Base-by-base conservation (phyloP, 2,888 invertebrate genomes). In the Caenorhabditis angaria region DNA sequence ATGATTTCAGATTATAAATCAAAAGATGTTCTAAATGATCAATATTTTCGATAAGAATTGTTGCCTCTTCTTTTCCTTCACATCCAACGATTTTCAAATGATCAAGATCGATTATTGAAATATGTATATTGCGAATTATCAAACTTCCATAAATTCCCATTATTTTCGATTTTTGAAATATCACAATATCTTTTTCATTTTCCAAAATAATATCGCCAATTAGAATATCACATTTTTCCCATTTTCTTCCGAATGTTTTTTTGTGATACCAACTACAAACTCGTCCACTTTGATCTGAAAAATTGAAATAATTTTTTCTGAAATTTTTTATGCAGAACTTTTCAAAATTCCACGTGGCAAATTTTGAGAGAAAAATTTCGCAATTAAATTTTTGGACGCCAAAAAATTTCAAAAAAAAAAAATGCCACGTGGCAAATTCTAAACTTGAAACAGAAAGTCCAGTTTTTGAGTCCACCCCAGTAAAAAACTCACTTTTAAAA, bases 121-220 rank as follows among this genome's bases (percentile, higher is more conserved):
- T 10, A n/a, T 10, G 12, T 28, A 32, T 4, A 32, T 56, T 56
- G 3, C 12, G 18, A 32, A 56, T 20, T 4, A 22, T 32, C 14
- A 56, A 28, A 32, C n/a, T 32, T 8, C 55, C 55, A 28, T 56
- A 4, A 56, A 56, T 56, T 32, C 2, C 24, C 8, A 54, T 27
- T 54, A 12, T 24, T 1, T 24, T 4, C 14, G 27, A 54, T 27
- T 18, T 54, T 22, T 56, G 32, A 32, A 56, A 32, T 56, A 32
- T 56, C 32, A 20, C 29, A 20, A 56, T 22, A 20, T 24, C 32
- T 56, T 6, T 20, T n/a, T 32, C 32, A 28, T 56, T 56, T 18
- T 56, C 25, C 3, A 56, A 18, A 20, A 29, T 32, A 14, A 56
- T 32, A 20, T 56, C 32, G 25, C 18, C 55, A n/a, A 6, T 32